Conservation (phyloP, 2,113 vertebrate genomes). For the Hepsetus odoe region DNA sequence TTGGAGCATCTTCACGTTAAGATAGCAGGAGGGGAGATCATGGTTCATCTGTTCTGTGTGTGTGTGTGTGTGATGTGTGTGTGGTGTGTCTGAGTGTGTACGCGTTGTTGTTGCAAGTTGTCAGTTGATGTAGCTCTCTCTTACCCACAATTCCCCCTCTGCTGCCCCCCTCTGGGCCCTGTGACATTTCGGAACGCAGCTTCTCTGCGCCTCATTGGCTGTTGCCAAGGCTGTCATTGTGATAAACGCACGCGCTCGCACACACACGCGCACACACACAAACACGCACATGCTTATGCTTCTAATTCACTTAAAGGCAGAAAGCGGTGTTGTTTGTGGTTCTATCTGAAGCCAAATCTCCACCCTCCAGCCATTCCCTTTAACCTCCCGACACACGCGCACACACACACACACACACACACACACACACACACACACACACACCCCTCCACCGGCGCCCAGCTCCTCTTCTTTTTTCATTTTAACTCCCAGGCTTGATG, state of each 20-base stretch:
- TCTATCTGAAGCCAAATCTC: constrained; percentile 63
- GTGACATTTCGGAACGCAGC: constrained; percentile 39
- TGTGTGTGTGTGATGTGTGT: constrained; percentile 14
- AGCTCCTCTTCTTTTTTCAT: constrained; percentile 66
- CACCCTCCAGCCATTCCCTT: constrained; percentile 60
- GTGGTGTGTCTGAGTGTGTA: neutral
- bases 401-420: constrained; percentile 36
- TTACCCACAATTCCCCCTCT: constrained; percentile 31
- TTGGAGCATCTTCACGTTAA: neutral
- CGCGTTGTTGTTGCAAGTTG: constrained; percentile 20
- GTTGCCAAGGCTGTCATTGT: constrained; percentile 57
- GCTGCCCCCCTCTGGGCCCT: constrained; percentile 28
- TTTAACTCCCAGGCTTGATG: constrained; percentile 72
- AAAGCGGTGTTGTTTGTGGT: constrained; percentile 67
- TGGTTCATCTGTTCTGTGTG: constrained; percentile 10
- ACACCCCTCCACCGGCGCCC: constrained; percentile 30
- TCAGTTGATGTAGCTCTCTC: constrained; percentile 13
- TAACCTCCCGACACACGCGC: constrained; percentile 43
- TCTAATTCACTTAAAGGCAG: constrained; percentile 72
- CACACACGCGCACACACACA: constrained; percentile 33
- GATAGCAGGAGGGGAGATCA: neutral
- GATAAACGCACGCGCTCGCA: constrained; percentile 58
- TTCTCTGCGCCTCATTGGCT: constrained; percentile 63
- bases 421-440: constrained; percentile 33
- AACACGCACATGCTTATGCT: constrained; percentile 36